Evolutionary conservation across 1,140 invertebrate genomes (phyloP), one percentile per base, ranked within the genome.

Genomic region (Probaryconus sp.): DNA sequence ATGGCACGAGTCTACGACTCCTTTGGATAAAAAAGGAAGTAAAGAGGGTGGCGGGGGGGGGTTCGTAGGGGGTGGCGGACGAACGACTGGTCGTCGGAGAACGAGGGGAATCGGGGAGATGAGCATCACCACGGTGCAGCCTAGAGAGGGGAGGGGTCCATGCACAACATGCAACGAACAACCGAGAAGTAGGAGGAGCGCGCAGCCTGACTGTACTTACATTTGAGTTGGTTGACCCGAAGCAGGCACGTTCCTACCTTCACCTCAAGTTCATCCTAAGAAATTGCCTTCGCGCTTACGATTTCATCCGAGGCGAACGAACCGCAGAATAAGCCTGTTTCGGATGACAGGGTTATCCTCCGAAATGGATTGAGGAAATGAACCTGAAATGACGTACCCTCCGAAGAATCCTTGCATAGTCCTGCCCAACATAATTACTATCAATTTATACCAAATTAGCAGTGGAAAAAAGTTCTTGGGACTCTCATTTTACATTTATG

Each of bases 201-300:
- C n/a, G n/a, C 63, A 76, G 67, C 70, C 75, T 55, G 68, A 73
- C 63, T 69, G 63, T 67, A 76, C 61, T 65, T 81, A 83, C 81
- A 74, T 81, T 79, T 81, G 83, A 87, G 84, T 87, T 87, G 84
- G 84, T 87, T 86, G 85, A 86, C 85, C 84, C 80, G 84, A 65
- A 81, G 79, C 79, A 71, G 68, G 60, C 78, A 83, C 77, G 79
- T 80, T 81, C 75, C 77, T 82, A 83, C 80, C 83, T 84, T 82
- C 77, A 80, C 79, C 78, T 80, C 80, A 78, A 80, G 77, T 79
- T 79, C 80, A 79, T 80, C 79, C 80, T 80, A 82, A 82, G 79
- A 75, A 82, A 80, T 83, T 80, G 79, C 82, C 77, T 83, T 83
- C 79, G 74, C 80, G 82, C 80, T 84, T 84, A 79, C 81, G 76